These are phyloP conservation scores for Rhea pennata DNA, from an alignment of 2,113 vertebrate species.

Conservation along the genomic window DNA sequence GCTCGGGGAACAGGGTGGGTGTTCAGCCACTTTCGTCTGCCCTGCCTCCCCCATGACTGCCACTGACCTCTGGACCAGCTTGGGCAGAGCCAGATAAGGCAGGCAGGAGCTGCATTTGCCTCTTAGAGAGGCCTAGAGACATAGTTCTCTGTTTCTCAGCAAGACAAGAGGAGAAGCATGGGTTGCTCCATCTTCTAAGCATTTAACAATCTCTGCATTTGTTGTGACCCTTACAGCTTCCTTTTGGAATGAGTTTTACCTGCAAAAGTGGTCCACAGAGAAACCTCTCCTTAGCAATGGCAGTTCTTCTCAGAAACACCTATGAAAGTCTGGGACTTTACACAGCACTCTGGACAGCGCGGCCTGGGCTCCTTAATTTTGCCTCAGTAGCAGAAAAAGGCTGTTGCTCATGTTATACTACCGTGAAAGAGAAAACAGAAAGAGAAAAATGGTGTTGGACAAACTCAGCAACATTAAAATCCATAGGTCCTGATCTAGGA, in stretches of 20 bases:
- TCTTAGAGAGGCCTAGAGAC: neutral
- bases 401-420: neutral
- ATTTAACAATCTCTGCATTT: neutral
- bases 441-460: neutral
- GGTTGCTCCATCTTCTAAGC: neutral
- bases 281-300: neutral
- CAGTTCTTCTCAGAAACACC: neutral
- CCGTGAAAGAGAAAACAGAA: neutral
- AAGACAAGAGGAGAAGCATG: neutral
- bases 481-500: too few species aligned
- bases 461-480: neutral
- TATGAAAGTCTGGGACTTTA: neutral
- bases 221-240: neutral
- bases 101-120: neutral
- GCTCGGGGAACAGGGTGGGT: too few species aligned
- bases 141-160: neutral
- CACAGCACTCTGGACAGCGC: accelerated
- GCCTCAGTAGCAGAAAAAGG: neutral
- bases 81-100: neutral
- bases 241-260: neutral
- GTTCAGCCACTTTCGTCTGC: neutral
- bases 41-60: neutral
- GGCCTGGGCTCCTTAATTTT: neutral
- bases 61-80: neutral
- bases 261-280: neutral